Evolutionary conservation across 2,797 vertebrate genomes (phyloP).

Genomic region (Columba guinea): DNA sequence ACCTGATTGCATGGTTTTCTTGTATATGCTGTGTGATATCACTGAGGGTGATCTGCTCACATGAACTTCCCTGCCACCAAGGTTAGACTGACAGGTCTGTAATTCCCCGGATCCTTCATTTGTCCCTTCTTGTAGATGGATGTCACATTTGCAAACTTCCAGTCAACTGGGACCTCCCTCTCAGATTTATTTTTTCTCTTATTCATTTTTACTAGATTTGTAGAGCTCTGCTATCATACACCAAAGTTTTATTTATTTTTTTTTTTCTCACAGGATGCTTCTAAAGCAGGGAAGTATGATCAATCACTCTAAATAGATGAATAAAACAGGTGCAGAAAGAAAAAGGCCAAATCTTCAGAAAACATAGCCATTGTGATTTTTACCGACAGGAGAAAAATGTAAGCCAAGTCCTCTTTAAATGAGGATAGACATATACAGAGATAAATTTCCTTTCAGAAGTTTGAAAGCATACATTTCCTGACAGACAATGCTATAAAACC

Average conservation of each 20-base stretch:
- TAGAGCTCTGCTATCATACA: not conserved
- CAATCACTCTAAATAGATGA: not conserved
- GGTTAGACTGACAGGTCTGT: no score
- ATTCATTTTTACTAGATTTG: not conserved
- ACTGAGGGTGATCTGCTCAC: no score
- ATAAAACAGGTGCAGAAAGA: not conserved
- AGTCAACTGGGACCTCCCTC: not conserved
- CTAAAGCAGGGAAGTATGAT: not conserved
- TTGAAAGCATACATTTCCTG: not conserved
- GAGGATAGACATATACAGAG: not conserved
- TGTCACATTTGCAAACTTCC: no score
- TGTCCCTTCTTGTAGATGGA: no score
- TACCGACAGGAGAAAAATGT: not conserved
- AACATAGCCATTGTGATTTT: not conserved
- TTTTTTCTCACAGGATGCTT: not conserved
- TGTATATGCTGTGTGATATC: no score
- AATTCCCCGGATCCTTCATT: no score
- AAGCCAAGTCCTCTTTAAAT: not conserved
- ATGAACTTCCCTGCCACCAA: no score
- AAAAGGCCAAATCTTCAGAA: not conserved
- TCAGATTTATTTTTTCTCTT: not conserved
- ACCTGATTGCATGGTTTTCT: no score
- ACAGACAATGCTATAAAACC: not conserved
- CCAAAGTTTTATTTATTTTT: not conserved
- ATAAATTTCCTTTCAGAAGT: not conserved